These are phyloP conservation scores for Uria aalge DNA, from an alignment of 2,113 vertebrate species.

Conservation along the genomic window DNA sequence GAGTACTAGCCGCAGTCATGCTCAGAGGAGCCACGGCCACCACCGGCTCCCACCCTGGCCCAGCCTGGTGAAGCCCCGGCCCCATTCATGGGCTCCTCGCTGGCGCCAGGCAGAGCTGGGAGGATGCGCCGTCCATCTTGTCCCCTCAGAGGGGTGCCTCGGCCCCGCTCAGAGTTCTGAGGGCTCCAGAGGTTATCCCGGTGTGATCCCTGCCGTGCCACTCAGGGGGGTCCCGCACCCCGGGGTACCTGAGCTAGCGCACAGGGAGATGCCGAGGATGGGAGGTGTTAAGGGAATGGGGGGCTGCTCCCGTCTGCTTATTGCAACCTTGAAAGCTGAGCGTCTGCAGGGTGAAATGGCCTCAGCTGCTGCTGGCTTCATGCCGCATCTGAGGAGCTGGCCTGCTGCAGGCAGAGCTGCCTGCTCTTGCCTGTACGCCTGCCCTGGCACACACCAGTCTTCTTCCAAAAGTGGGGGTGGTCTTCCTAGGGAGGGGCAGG, in stretches of 20 bases:
- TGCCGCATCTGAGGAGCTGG: background rate
- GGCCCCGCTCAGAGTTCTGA: background rate
- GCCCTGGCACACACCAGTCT: background rate
- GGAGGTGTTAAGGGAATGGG: background rate
- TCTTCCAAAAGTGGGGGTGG: background rate
- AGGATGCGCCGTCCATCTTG: fast-evolving
- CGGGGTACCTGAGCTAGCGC: background rate
- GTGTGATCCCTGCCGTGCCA: background rate
- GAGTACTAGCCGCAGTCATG: conserved; percentile 76
- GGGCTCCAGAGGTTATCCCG: background rate
- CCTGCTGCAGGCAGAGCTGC: background rate
- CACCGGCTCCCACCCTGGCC: background rate
- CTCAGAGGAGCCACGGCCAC: background rate
- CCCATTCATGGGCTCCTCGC: background rate
- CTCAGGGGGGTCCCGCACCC: background rate
- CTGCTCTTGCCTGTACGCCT: background rate
- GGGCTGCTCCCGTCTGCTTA: background rate
- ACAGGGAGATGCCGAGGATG: background rate
- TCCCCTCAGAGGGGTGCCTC: background rate
- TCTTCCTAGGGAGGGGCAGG: background rate
- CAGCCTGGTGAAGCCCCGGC: background rate
- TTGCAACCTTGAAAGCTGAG: background rate
- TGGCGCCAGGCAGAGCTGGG: fast-evolving
- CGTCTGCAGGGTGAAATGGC: background rate
- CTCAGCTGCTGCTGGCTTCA: background rate